Conservation (phyloP, 2,888 invertebrate genomes). For the Brachyptera risi region DNA sequence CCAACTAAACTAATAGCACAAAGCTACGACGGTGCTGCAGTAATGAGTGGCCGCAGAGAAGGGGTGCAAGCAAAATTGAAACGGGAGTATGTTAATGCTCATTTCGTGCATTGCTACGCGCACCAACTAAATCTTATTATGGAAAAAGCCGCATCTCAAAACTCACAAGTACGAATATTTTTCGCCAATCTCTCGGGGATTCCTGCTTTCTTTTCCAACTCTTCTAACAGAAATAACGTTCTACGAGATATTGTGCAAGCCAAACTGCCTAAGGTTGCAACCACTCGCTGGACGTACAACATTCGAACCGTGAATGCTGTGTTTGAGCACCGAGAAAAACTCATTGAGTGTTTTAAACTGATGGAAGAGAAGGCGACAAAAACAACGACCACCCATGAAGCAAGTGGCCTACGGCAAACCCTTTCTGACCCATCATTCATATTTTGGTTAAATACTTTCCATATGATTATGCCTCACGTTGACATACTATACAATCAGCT, state of each 20-base stretch:
- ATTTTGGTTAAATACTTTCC: slow-evolving; percentile 38
- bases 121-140: slow-evolving; percentile 36
- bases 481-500: slow-evolving; percentile 36
- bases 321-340: slow-evolving; percentile 33
- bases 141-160: slow-evolving; percentile 35
- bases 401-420: not conserved
- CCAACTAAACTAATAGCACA: slow-evolving; percentile 37
- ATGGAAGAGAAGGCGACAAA: slow-evolving; percentile 27
- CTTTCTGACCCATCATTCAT: slow-evolving; percentile 29
- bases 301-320: slow-evolving; percentile 30
- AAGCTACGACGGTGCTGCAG: slow-evolving; percentile 38
- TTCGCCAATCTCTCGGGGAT: slow-evolving; percentile 37
- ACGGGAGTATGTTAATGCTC: slow-evolving; percentile 35
- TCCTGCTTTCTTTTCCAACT: slow-evolving; percentile 37
- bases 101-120: slow-evolving; percentile 37
- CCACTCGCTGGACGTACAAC: slow-evolving; percentile 34
- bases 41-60: slow-evolving; percentile 34
- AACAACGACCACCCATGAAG: slow-evolving; percentile 21
- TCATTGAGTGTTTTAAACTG: slow-evolving; percentile 36
- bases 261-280: slow-evolving; percentile 26
- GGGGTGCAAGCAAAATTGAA: slow-evolving; percentile 39
- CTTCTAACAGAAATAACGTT: slow-evolving; percentile 34
- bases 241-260: slow-evolving; percentile 33
- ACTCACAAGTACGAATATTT: slow-evolving; percentile 38
- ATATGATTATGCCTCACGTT: slow-evolving; percentile 36